phyloP scores from a whole-genome alignment of 2,113 vertebrate genomes.

The Crotalus helleri region DNA sequence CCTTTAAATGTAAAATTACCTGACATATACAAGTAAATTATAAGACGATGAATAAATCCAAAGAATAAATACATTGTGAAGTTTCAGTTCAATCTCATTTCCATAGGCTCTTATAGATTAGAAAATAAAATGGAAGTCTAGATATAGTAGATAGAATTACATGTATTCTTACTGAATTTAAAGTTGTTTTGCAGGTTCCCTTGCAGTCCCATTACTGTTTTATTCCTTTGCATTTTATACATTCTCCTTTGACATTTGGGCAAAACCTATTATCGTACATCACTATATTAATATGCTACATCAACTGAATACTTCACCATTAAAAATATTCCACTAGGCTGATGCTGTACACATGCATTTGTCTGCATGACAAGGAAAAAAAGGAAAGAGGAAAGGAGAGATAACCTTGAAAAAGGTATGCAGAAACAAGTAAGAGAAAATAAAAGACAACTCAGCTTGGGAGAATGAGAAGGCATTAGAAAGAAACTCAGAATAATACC shows the following conservation, averaged over 20 bases:
- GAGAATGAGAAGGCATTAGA: neutral
- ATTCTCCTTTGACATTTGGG: neutral
- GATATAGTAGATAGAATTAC: neutral
- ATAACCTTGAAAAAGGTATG: neutral
- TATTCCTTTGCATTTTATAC: neutral
- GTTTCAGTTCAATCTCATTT: neutral
- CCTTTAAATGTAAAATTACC: slow-evolving; percentile 35
- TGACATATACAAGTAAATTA: slow-evolving; percentile 11
- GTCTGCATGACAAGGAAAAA: neutral
- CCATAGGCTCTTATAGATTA: neutral
- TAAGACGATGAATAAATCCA: slow-evolving; percentile 3
- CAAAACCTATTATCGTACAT: neutral
- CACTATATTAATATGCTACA: neutral
- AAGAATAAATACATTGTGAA: neutral
- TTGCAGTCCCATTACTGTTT: neutral
- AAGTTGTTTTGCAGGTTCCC: neutral
- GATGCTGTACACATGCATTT: neutral
- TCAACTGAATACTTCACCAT: neutral
- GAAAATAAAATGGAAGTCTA: neutral
- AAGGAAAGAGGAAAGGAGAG: too few relatives aligned
- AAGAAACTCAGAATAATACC: neutral
- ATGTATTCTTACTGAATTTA: neutral
- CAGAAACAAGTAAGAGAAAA: neutral
- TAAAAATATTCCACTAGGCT: neutral
- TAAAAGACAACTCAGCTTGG: neutral